phyloP scores from a whole-genome alignment of 2,888 invertebrate genomes.

The Sialis fuliginosa region DNA sequence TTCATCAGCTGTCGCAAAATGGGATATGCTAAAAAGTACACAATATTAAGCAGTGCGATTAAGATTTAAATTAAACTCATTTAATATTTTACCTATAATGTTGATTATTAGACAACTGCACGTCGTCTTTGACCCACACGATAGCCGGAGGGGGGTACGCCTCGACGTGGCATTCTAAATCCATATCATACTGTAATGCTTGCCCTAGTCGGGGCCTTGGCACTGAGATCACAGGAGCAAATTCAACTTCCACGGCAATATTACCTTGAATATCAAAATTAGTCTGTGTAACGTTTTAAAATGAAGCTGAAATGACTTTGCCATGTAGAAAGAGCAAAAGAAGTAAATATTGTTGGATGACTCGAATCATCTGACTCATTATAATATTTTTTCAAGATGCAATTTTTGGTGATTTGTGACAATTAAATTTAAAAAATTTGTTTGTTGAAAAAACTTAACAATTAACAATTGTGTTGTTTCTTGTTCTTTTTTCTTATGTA shows the following conservation, averaged over 20 bases:
- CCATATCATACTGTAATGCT: constrained; percentile 87
- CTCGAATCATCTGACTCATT: too few relatives aligned
- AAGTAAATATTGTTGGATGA: too few relatives aligned
- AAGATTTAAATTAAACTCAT: not conserved
- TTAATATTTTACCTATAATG: constrained; percentile 44
- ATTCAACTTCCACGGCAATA: constrained; percentile 80
- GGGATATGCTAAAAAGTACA: constrained; percentile 46
- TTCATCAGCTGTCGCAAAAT: constrained; percentile 82
- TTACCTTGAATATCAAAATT: constrained; percentile 27
- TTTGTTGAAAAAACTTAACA: too few relatives aligned
- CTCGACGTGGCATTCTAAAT: constrained; percentile 84
- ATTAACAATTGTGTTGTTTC: too few relatives aligned
- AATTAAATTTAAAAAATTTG: too few relatives aligned
- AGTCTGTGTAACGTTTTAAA: too few relatives aligned
- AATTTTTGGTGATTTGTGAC: too few relatives aligned
- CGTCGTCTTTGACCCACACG: constrained; percentile 74
- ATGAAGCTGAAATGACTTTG: too few relatives aligned
- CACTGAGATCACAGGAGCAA: constrained; percentile 71
- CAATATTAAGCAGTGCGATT: too few relatives aligned
- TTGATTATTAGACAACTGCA: constrained; percentile 71
- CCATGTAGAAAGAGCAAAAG: too few relatives aligned
- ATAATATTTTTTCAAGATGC: too few relatives aligned
- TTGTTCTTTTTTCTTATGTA: too few relatives aligned
- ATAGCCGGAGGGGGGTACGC: constrained; percentile 90
- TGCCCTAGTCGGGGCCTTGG: constrained; percentile 69